Evolutionary conservation across 2,113 vertebrate genomes (phyloP).

Genomic region (Chloebia gouldiae): DNA sequence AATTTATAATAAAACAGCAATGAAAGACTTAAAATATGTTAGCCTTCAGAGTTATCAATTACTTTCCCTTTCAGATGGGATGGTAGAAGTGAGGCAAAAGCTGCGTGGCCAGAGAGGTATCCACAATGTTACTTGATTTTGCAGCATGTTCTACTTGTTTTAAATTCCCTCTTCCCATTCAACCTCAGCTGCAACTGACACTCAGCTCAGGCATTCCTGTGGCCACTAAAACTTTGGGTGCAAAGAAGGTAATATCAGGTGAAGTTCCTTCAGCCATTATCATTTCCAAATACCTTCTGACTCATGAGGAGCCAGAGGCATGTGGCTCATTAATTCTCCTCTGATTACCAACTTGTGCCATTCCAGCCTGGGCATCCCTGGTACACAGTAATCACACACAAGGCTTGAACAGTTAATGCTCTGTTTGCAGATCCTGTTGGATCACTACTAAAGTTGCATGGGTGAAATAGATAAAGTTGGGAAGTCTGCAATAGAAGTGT

Average conservation of each 20-base stretch:
- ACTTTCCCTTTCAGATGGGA: background rate
- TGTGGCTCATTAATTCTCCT: background rate
- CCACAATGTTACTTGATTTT: background rate
- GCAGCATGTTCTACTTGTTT: background rate
- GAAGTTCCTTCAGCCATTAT: background rate
- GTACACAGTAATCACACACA: background rate
- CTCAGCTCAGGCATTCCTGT: background rate
- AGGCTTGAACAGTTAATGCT: background rate
- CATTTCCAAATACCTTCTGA: background rate
- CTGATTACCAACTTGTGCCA: background rate
- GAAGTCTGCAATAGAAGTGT: constrained; percentile 2
- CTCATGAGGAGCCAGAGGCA: background rate
- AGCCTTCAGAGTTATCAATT: background rate
- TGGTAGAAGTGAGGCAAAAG: background rate
- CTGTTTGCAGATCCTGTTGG: constrained; percentile 28
- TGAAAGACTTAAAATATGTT: background rate
- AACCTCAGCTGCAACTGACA: background rate
- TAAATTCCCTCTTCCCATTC: background rate
- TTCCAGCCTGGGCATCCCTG: background rate
- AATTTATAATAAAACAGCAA: background rate
- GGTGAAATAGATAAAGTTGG: constrained; percentile 30
- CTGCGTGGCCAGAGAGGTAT: background rate
- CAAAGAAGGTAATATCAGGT: background rate
- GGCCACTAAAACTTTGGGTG: background rate
- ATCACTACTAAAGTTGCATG: constrained; percentile 17